Percentiles rank a stretch among this genome's conserved stretches.
Conservation (phyloP, 2,888 invertebrate genomes). For the Nowickia ferox region DNA sequence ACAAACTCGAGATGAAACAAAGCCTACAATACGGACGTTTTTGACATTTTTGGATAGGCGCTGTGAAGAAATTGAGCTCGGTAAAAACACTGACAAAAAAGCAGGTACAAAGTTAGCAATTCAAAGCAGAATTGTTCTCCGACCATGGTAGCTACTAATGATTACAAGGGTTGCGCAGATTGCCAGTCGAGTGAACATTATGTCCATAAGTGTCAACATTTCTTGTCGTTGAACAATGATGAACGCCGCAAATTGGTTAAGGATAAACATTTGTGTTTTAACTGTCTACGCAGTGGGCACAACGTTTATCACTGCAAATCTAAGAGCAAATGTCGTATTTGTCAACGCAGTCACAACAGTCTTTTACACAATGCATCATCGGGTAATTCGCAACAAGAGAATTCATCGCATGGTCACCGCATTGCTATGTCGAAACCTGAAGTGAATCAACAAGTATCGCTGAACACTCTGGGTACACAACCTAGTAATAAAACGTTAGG, state of each 20-base stretch:
- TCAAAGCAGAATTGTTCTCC: neutral
- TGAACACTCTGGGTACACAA: neutral
- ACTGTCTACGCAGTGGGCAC: slow-evolving; percentile 24
- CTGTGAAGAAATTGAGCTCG: slow-evolving; percentile 27
- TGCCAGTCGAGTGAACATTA: slow-evolving; percentile 13
- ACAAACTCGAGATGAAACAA: slow-evolving; percentile 2
- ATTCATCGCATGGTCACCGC: too few species aligned
- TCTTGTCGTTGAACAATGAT: neutral
- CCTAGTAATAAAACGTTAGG: too few species aligned
- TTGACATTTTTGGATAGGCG: slow-evolving; percentile 10
- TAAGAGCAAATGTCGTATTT: slow-evolving; percentile 3
- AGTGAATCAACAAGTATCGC: neutral
- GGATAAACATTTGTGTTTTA: slow-evolving; percentile 13
- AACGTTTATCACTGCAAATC: slow-evolving; percentile 9
- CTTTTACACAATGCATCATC: too few species aligned
- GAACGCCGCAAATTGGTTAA: slow-evolving; percentile 18
- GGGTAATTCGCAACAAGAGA: too few species aligned
- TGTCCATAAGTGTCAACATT: slow-evolving; percentile 18
- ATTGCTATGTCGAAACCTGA: neutral
- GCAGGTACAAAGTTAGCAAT: neutral
- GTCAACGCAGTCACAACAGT: slow-evolving; percentile 12
- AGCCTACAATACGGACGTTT: slow-evolving; percentile 13
- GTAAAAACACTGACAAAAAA: neutral
- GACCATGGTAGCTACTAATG: neutral
- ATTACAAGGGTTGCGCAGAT: neutral